Conservation (phyloP, 1,140 invertebrate genomes). For the Drosophila kikkawai region DNA sequence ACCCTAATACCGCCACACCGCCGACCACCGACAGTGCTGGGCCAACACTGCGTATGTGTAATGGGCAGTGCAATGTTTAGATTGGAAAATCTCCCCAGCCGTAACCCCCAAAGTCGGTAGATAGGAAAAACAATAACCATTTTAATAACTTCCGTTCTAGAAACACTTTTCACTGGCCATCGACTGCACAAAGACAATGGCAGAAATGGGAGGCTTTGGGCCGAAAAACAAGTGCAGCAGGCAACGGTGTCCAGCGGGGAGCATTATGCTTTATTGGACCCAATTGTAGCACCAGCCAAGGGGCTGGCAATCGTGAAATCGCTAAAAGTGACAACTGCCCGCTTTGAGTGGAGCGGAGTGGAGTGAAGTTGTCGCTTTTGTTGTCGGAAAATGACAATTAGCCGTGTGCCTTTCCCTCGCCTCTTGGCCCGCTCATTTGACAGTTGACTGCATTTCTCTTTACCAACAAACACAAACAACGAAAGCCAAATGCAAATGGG, state of each 20-base stretch:
- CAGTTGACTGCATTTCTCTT: slow-evolving; percentile 69
- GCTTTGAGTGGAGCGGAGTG: slow-evolving; percentile 43
- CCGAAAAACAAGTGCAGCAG: slow-evolving; percentile 52
- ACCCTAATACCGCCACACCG: slow-evolving; percentile 66
- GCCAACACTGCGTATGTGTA: slow-evolving; percentile 65
- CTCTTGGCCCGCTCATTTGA: slow-evolving; percentile 52
- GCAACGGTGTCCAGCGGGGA: slow-evolving; percentile 26
- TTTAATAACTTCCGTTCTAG: slow-evolving; percentile 82
- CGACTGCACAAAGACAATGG: slow-evolving; percentile 72
- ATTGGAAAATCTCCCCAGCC: slow-evolving; percentile 33
- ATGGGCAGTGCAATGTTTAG: slow-evolving; percentile 63
- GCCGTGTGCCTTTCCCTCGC: slow-evolving; percentile 48
- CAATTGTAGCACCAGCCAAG: slow-evolving; percentile 38
- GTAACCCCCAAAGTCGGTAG: slow-evolving; percentile 31
- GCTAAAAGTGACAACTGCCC: slow-evolving; percentile 37
- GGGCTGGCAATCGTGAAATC: slow-evolving; percentile 31
- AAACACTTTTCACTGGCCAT: slow-evolving; percentile 69
- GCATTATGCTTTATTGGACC: slow-evolving; percentile 67
- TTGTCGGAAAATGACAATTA: slow-evolving; percentile 83
- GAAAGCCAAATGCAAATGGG: slow-evolving; percentile 27
- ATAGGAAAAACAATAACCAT: slow-evolving; percentile 63
- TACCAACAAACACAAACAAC: slow-evolving; percentile 28
- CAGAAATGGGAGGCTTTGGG: slow-evolving; percentile 17
- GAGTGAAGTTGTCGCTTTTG: slow-evolving; percentile 59
- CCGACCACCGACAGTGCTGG: slow-evolving; percentile 14